These are phyloP conservation scores for Epinephelus awoara DNA, from an alignment of 2,797 vertebrate species.

Conservation along the genomic window DNA sequence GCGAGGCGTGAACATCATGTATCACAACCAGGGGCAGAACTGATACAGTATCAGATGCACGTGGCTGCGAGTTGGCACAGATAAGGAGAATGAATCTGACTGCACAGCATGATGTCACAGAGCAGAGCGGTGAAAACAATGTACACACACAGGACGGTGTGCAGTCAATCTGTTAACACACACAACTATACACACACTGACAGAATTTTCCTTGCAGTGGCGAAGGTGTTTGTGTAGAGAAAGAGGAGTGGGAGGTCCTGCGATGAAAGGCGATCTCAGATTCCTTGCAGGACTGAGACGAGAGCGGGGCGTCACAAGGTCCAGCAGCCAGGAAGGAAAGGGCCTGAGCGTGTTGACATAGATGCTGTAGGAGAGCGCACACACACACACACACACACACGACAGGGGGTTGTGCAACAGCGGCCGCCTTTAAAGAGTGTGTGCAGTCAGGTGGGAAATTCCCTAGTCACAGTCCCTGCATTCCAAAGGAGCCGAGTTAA, in stretches of 20 bases:
- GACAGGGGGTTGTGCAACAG: slow-evolving; percentile 46
- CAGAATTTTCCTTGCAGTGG: not conserved
- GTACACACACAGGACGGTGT: not conserved
- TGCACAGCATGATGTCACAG: not conserved
- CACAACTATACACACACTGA: not conserved
- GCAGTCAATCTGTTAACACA: not conserved
- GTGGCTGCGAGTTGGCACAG: not conserved
- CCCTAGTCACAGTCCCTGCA: slow-evolving; percentile 55
- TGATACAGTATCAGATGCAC: not conserved
- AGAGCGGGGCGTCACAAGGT: slow-evolving; percentile 56
- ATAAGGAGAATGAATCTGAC: not conserved
- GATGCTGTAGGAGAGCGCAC: slow-evolving; percentile 48
- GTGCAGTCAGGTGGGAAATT: slow-evolving; percentile 80
- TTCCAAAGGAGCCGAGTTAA: slow-evolving; percentile 60
- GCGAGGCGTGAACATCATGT: not conserved
- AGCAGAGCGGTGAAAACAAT: not conserved
- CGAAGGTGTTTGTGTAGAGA: slow-evolving; percentile 7
- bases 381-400: slow-evolving; percentile 18
- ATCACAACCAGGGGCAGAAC: not conserved
- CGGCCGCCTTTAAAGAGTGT: slow-evolving; percentile 58
- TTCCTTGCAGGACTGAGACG: slow-evolving; percentile 49
- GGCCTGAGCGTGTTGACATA: slow-evolving; percentile 61
- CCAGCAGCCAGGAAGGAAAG: slow-evolving; percentile 70
- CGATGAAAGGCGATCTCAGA: slow-evolving; percentile 61
- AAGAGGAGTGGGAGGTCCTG: slow-evolving; percentile 29